phyloP scores from a whole-genome alignment of 2,888 invertebrate genomes.

The Ischnus inquisitorius region DNA sequence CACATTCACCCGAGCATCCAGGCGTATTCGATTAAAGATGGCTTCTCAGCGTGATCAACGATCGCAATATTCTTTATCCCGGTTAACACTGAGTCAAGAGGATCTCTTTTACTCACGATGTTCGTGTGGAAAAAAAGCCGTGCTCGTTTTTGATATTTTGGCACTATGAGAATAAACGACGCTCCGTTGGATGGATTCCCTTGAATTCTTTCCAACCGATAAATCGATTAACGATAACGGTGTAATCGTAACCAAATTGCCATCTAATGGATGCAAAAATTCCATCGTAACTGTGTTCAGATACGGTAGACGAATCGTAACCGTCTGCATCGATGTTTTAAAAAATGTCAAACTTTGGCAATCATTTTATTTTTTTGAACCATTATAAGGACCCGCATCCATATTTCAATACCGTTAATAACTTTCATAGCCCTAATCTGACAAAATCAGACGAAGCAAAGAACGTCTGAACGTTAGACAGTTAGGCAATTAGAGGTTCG shows the following conservation, averaged over 20 bases:
- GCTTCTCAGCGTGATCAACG: slow-evolving; percentile 45
- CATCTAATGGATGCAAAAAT: too few species aligned
- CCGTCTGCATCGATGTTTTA: background rate
- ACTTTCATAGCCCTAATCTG: background rate
- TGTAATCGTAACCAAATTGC: background rate
- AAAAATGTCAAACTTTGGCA: too few species aligned
- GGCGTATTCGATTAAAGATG: slow-evolving; percentile 63
- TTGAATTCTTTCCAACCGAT: slow-evolving; percentile 27
- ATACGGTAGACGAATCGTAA: background rate
- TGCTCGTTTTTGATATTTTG: background rate
- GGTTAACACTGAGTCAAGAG: slow-evolving; percentile 25
- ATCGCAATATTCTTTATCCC: slow-evolving; percentile 47
- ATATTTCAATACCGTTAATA: background rate
- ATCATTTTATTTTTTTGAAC: too few species aligned
- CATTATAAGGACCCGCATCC: background rate
- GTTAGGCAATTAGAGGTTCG: slow-evolving; percentile 27
- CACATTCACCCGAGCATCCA: slow-evolving; percentile 17
- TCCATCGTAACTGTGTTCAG: background rate
- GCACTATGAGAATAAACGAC: slow-evolving; percentile 10
- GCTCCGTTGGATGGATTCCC: slow-evolving; percentile 36
- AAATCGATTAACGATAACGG: slow-evolving; percentile 5
- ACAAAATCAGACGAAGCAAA: background rate
- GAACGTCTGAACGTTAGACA: background rate
- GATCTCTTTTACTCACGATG: slow-evolving; percentile 27
- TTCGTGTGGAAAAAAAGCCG: background rate